Evolutionary conservation across 2,113 vertebrate species (phyloP), one percentile per base, ranked within the genome.

Genomic region (Globicephala melas): DNA sequence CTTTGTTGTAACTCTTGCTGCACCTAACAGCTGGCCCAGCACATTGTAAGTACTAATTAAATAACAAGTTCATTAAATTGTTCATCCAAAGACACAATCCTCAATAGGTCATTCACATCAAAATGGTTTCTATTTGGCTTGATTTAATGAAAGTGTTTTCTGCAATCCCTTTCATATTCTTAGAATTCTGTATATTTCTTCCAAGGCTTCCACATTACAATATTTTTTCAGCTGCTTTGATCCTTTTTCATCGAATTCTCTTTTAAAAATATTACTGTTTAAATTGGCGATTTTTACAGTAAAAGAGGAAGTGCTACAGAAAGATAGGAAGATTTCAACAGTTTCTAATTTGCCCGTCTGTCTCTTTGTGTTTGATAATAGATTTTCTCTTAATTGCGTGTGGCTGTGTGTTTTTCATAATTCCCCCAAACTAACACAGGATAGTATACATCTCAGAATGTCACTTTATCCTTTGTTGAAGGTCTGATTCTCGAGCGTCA

Each of bases 151-250:
- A 63, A 86, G 0, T 33, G 0, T 68, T 89, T 84, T 67, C 36
- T 92, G 21, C 25, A 67, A 36, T 55, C 12, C 23, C 5, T 89
- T 82, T 89, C 13, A 47, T 21, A 25, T 81, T 89, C n/a, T 65
- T 94, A 63, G 33, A 79, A 87, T 55, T 89, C 41, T 92, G 6
- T 76, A 26, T 74, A 77, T 85, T 91, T 92, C 28, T 67, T 63
- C 38, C 31, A 89, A 11, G 17, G 8, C 14, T 85, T 95, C 44
- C 15, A 28, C 33, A 38, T 62, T 67, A 4, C 11, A 91, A 36
- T 90, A 85, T 95, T 92, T 94, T 63, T 81, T 76, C 41, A 94
- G 23, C 60, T 86, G 53, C 33, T 91, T 76, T 81, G 28, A 13
- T 89, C 85, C 53, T 38, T 74, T 85, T 71, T 79, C 70, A 71